Evolutionary conservation across 2,888 invertebrate species (phyloP), one percentile per base, ranked within the genome.

Genomic region (Chalcosyrphus nemorum): DNA sequence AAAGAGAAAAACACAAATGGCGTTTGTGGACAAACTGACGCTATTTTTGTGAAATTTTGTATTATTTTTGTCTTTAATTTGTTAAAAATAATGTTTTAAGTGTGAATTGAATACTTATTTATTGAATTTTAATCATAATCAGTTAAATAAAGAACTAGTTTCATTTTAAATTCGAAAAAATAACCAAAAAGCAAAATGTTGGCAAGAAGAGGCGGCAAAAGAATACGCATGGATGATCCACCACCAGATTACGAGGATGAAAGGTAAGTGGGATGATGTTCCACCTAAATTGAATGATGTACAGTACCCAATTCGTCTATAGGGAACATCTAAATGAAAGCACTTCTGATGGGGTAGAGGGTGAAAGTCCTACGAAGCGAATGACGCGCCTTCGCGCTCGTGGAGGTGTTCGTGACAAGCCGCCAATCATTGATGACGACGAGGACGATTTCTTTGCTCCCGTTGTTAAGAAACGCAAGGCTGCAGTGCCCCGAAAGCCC

Each of bases 141-240:
- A 6, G 5, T 54, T 19, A 17, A 50, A 24, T 27, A 38, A 3
- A 27, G 7, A 19, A 27, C 11, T 15, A 27, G 17, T 45, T 29
- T 19, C 29, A 41, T 19, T 43, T 68, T 2, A 38, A 76, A 57
- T 6, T 43, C n/a, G 29, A 27, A 32, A 27, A 47, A 29, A 3
- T 1, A 7, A n/a, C n/a, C n/a, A 11, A 4, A 5, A 4, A 29
- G 3, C 4, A 87, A 57, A 59, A 90, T 90, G 90, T 96, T 97
- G 96, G 96, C 96, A 91, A 94, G 97, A 86, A 93, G 95, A 80
- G 97, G 97, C 89, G 97, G 97, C 87, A 97, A 97, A 93, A 94
- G 97, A 87, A 97, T 97, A 89, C 95, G 97, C 86, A 97, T 97
- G 96, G 97, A 97, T 92, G 97, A 97, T 91, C 96, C 96, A 78